Base-by-base conservation (phyloP, 2,113 vertebrate species). In the Peromyscus maniculatus region DNA sequence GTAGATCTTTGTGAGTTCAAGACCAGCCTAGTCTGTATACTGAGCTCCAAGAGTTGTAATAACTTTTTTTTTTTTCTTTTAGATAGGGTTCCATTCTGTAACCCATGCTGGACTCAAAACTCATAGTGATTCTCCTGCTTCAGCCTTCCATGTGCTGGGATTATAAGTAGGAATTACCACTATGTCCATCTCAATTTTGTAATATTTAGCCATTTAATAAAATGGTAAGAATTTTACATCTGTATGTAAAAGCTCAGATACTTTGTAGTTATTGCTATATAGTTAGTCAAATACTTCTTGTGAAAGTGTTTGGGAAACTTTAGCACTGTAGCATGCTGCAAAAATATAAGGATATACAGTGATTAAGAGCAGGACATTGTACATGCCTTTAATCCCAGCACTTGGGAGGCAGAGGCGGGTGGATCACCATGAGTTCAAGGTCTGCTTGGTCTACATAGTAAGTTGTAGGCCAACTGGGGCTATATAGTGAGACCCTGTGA, bases 141-240 rank as follows among this genome's bases (percentile, higher is more conserved):
- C 12, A 39, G 13, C 67, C 19, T 55, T 36, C 31, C 67, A 72
- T 55, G 33, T 88, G 17, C 11, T 52, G 31, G 43, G 5, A 49
- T 52, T 26, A n/a, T 13, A 52, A 31, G 31, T 36, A 12, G n/a
- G 13, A 57, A 8, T n/a, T 36, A 72, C 49, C 49, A 28, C 36
- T 72, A 5, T 88, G 7, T n/a, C 87, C 13, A 9, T 55, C 33
- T 72, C 74, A 94, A 64, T 78, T 93, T 89, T 94, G 36, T 86
- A 87, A 93, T 49, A 62, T 15, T 77, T 92, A 83, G 17, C 36
- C 9, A 22, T 95, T 90, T 49, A 84, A 91, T 94, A 82, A 95
- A 92, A 74, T 72, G 17, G 10, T 69, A 86, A 55, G 26, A 92
- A 49, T 46, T 93, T 94, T 92, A 57, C 1, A 57, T 89, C 36